These are phyloP conservation scores for Fundulus diaphanus DNA, from an alignment of 2,797 vertebrate species.

Conservation along the genomic window DNA sequence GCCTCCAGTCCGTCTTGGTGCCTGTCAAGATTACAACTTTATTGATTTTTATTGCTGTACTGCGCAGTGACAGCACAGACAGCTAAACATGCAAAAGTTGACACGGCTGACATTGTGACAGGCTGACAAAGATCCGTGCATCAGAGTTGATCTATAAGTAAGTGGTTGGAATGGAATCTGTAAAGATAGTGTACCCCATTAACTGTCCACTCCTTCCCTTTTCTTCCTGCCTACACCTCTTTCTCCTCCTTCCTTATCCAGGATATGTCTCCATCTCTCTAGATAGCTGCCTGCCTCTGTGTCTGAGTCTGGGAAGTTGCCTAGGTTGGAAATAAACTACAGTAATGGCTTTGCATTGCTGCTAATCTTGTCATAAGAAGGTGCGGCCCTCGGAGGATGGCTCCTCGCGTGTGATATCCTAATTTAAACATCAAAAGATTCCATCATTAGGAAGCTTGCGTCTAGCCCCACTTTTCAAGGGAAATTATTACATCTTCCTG, in stretches of 20 bases:
- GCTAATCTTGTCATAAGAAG: conserved; percentile 83
- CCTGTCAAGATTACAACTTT: conserved; percentile 62
- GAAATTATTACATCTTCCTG: conserved; percentile 76
- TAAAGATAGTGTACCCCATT: conserved; percentile 63
- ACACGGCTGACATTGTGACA: conserved; percentile 67
- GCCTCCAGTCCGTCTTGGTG: conserved; percentile 39
- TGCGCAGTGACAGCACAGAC: conserved; percentile 63
- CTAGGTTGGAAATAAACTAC: conserved; percentile 76
- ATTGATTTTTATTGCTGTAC: conserved; percentile 57
- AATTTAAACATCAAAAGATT: conserved; percentile 86
- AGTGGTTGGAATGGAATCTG: conserved; percentile 55
- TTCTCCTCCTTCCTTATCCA: conserved; percentile 10
- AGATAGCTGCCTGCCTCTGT: conserved; percentile 62
- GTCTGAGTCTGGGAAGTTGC: conserved; percentile 63
- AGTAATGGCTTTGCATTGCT: conserved; percentile 80
- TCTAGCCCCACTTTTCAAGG: conserved; percentile 77
- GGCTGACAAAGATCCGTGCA: conserved; percentile 59
- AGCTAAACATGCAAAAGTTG: conserved; percentile 63
- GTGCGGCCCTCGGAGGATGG: conserved; percentile 78
- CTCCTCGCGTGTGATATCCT: conserved; percentile 80
- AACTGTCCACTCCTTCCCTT: conserved; percentile 41
- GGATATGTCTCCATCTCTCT: conserved; percentile 38
- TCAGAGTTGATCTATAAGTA: conserved; percentile 72
- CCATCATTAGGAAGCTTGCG: conserved; percentile 78
- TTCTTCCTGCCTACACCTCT: conserved; percentile 14